Evolutionary conservation across 2,888 invertebrate genomes (phyloP).

Genomic region (Zele albiditarsus): DNA sequence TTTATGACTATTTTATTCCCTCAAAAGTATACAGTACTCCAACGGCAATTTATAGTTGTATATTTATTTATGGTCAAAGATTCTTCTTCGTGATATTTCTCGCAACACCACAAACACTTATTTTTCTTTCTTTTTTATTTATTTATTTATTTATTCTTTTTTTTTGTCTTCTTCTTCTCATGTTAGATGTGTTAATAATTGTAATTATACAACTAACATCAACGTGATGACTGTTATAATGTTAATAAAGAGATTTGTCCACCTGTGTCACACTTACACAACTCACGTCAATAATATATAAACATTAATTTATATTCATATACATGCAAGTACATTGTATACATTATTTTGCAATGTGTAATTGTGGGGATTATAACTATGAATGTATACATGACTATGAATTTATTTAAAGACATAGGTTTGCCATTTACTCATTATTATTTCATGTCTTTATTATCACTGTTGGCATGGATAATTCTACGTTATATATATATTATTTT

Average conservation of each 20-base stretch:
- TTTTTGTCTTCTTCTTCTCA: neutral
- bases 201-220: neutral
- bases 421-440: neutral
- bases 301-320: neutral
- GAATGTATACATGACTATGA: neutral
- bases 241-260: neutral
- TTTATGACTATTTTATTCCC: slow-evolving; percentile 1
- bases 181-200: neutral
- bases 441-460: slow-evolving; percentile 11
- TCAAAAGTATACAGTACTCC: neutral
- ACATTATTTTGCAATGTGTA: neutral
- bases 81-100: neutral
- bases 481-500: slow-evolving; percentile 2
- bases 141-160: neutral
- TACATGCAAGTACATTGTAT: neutral
- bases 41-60: neutral
- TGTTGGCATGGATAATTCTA: slow-evolving; percentile 1
- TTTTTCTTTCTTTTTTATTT: no score
- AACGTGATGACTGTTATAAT: neutral
- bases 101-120: neutral
- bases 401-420: neutral
- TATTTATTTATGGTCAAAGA: neutral
- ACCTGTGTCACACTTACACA: neutral
- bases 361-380: neutral
- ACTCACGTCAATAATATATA: neutral